Evolutionary conservation across 1,140 invertebrate species (phyloP).

Genomic region (Mizuhopecten yessoensis): DNA sequence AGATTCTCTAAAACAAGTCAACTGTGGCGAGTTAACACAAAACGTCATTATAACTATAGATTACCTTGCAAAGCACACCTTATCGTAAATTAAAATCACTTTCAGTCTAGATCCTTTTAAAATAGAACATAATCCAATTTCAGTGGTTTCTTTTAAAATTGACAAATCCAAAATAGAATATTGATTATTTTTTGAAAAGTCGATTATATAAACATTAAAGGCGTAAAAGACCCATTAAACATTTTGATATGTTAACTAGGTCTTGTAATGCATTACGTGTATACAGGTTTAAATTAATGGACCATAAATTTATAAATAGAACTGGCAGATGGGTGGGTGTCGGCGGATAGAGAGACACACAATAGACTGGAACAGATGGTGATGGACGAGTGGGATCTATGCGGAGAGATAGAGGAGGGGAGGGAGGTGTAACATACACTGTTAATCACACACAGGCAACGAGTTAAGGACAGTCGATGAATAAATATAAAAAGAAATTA

Average conservation of each 20-base stretch:
- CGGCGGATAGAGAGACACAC: background rate
- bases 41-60: too few relatives aligned
- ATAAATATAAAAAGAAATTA: background rate
- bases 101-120: background rate
- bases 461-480: background rate
- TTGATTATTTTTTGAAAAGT: background rate
- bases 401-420: conserved; percentile 6
- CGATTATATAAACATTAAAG: background rate
- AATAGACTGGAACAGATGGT: background rate
- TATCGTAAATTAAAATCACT: too few relatives aligned
- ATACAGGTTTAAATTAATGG: conserved; percentile 1
- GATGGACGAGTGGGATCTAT: background rate
- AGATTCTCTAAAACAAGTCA: too few relatives aligned
- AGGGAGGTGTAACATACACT: background rate
- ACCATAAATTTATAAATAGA: background rate
- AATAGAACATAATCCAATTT: background rate
- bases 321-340: conserved; percentile 17
- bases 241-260: background rate
- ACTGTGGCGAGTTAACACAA: too few relatives aligned
- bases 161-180: background rate
- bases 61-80: too few relatives aligned
- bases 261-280: background rate
- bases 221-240: background rate
- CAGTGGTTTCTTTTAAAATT: background rate
- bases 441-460: background rate